Base-by-base conservation (phyloP, 2,888 invertebrate genomes). In the Nycteola revayana region DNA sequence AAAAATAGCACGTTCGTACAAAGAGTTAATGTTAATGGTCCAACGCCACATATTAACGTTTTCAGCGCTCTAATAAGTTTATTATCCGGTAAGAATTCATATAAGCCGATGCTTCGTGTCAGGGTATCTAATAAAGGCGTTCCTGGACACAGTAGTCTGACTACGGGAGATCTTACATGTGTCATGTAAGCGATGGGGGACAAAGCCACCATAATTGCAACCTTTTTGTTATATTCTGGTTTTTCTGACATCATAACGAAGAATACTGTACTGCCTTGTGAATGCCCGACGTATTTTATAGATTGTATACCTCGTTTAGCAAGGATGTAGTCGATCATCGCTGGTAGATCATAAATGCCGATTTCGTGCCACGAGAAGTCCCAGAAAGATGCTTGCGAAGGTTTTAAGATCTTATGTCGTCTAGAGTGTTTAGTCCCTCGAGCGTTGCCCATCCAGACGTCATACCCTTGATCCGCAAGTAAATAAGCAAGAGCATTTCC, bases 361-460 rank as follows among this genome's bases (percentile, higher is more conserved):
- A 96, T 95, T 66, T 96, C 93, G 68, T 97, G 94, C 92, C 93
- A 96, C 32, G 94, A 94, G 53, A 92, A 93, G 32, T 91, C 77
- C 93, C 93, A 94, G 60, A 90, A 94, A n/a, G 70, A 59, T 0
- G 70, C 52, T 4, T 90, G 75, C 0, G 59, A 60, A 0, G 88
- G 71, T 1, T 73, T 49, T 63, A 81, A 43, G 0, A 66, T 59
- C 1, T 62, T 51, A 61, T 94, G 94, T 4, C 67, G 75, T 7
- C 89, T 78, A 0, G 91, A 91, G 66, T 93, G 92, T n/a, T 89
- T 90, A 62, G 92, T 94, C 3, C 96, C 96, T 1, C 96, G 90
- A 3, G 91, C 90, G 68, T 96, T 96, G 0, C 94, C 93, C 72
- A 96, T 71, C 96, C 96, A 96, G 0, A 94, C 93, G 50, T 94